A percentile compares a stretch with the other conserved stretches of the same genome.
Evolutionary conservation across 1,140 invertebrate genomes (phyloP).

Genomic region (Drosophila virilis): DNA sequence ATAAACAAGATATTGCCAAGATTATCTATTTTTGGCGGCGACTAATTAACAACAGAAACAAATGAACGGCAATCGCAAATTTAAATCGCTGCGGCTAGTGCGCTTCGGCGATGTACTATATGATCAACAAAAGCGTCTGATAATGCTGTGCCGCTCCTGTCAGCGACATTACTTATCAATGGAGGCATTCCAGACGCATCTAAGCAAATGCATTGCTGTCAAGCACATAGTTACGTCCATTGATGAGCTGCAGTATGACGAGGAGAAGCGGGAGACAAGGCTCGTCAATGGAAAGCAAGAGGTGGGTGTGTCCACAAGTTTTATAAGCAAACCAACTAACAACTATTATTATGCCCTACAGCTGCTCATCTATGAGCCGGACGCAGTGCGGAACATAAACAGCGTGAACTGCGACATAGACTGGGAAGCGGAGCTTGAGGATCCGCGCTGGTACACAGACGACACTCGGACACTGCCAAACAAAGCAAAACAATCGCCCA

Average conservation of each 20-base stretch:
- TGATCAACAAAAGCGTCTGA: conserved; percentile 59
- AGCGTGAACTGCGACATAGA: conserved; percentile 33
- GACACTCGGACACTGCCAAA: background rate
- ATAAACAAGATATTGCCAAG: background rate
- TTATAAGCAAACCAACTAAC: background rate
- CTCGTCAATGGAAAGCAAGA: conserved; percentile 48
- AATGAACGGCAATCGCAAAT: conserved; percentile 58
- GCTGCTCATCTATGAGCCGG: conserved; percentile 63
- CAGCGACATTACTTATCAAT: conserved; percentile 48
- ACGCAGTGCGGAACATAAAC: conserved; percentile 30
- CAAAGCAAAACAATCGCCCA: conserved; percentile 31
- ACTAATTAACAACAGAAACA: conserved; percentile 13
- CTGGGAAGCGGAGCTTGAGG: conserved; percentile 67
- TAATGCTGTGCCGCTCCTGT: conserved; percentile 62
- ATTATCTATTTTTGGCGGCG: background rate
- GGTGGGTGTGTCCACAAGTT: conserved; percentile 27
- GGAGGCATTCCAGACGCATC: conserved; percentile 47
- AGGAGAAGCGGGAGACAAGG: conserved; percentile 49
- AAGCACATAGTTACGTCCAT: conserved; percentile 50
- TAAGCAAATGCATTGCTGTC: conserved; percentile 41
- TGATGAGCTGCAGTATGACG: conserved; percentile 50
- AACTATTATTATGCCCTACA: background rate
- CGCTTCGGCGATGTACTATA: conserved; percentile 60
- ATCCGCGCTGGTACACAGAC: conserved; percentile 75
- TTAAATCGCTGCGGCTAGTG: conserved; percentile 48